Conservation (phyloP, 2,113 vertebrate species). For the Myrmecobius fasciatus region DNA sequence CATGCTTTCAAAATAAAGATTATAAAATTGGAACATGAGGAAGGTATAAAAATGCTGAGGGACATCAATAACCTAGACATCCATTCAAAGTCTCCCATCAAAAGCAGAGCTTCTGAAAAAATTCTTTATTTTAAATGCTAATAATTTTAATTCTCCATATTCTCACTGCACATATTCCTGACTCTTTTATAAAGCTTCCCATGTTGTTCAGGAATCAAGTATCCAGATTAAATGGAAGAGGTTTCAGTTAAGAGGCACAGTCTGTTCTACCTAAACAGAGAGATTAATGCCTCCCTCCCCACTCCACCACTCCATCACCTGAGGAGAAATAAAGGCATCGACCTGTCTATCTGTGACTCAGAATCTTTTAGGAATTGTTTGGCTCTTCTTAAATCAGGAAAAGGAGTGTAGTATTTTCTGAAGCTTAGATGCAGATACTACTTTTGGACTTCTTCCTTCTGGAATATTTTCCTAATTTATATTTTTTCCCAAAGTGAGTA, state of each 20-base stretch:
- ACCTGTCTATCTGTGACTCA: conserved; percentile 8
- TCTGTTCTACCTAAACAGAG: neutral
- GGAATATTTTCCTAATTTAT: conserved; percentile 65
- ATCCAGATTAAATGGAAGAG: conserved; percentile 46
- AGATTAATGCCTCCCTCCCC: neutral
- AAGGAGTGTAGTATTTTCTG: neutral
- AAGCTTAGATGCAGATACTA: conserved; percentile 32
- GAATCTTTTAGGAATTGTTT: conserved; percentile 3
- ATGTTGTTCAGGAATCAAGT: neutral
- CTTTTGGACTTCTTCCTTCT: conserved; percentile 48
- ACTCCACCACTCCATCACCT: too few species aligned
- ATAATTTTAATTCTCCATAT: too few species aligned
- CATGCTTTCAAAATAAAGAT: too few species aligned
- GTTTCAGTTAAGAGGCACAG: neutral
- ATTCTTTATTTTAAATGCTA: too few species aligned
- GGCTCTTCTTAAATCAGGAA: conserved; percentile 36
- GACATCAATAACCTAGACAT: too few species aligned
- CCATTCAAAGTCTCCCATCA: too few species aligned
- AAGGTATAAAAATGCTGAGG: too few species aligned
- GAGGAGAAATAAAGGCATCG: conserved; percentile 23
- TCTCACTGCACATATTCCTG: neutral
- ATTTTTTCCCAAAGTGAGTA: conserved; percentile 62
- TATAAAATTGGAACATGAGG: too few species aligned
- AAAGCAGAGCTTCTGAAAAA: too few species aligned
- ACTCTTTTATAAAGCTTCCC: neutral